Percentiles rank a stretch among this genome's conserved stretches.
These are phyloP conservation scores for Spongia lamella DNA, from an alignment of 37 sponge, comb jelly and placozoan genomes.

Conservation along the genomic window DNA sequence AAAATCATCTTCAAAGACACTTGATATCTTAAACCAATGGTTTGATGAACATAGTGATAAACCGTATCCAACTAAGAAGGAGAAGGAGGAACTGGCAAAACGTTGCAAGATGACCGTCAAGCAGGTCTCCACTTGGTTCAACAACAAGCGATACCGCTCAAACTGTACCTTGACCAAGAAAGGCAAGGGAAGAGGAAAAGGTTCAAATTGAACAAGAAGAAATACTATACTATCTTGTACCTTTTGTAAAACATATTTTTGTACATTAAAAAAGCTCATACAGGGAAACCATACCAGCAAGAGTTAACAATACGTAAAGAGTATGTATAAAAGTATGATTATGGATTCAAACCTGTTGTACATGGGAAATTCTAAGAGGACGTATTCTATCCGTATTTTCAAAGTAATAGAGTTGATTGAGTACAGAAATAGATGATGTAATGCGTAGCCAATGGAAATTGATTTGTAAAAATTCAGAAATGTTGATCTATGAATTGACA, in stretches of 20 bases:
- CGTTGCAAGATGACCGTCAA: constrained; percentile 37
- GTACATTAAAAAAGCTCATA: no score
- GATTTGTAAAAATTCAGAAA: neutral
- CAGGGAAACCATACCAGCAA: no score
- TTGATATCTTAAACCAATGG: constrained; percentile 40
- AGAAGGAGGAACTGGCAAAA: constrained; percentile 44
- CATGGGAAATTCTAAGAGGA: no score
- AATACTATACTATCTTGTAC: no score
- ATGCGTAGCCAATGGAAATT: neutral
- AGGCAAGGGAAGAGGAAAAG: neutral
- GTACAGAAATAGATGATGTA: constrained; percentile 1
- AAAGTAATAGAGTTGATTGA: no score
- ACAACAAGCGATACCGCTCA: constrained; percentile 38
- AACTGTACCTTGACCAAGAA: neutral
- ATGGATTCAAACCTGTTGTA: no score
- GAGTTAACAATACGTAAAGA: no score
- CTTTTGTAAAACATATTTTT: no score
- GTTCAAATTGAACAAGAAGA: no score
- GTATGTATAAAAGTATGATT: no score
- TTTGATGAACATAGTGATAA: constrained; percentile 20
- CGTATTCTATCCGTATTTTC: no score
- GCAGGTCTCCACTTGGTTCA: constrained; percentile 66
- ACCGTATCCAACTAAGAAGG: constrained; percentile 54
- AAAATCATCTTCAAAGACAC: constrained; percentile 3
- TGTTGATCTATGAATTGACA: no score